phyloP scores from a whole-genome alignment of 2,113 vertebrate species.

The Nestor notabilis region DNA sequence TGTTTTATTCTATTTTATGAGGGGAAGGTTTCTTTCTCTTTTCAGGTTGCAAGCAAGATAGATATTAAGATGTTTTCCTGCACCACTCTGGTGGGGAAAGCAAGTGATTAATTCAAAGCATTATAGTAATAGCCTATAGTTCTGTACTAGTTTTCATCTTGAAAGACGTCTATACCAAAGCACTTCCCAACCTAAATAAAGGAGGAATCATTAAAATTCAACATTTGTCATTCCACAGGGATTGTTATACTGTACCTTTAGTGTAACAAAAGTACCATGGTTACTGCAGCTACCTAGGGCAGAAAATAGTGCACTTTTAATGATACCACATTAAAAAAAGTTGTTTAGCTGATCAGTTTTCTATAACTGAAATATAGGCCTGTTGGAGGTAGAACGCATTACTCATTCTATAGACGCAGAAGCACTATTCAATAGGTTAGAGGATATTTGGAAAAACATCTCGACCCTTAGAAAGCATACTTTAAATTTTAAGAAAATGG shows the following conservation, averaged over 20 bases:
- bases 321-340: not conserved
- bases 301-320: not conserved
- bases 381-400: not conserved
- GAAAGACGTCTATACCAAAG: constrained; percentile 46
- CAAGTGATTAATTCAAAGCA: constrained; percentile 46
- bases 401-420: not conserved
- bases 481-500: not conserved
- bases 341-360: not conserved
- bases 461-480: not conserved
- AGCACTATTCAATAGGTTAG: not conserved
- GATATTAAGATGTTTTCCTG: constrained; percentile 22
- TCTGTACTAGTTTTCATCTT: constrained; percentile 26
- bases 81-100: not conserved
- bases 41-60: not conserved
- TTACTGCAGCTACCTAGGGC: not conserved
- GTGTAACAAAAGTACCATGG: not conserved
- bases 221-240: not conserved
- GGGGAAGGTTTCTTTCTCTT: not conserved
- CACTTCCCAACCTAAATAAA: constrained; percentile 49
- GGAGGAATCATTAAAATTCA: constrained; percentile 46
- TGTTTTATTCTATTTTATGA: not conserved
- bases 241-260: not conserved
- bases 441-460: not conserved
- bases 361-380: not conserved
- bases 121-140: constrained; percentile 34